Evolutionary conservation across 2,888 invertebrate genomes (phyloP).

Genomic region (Crioceris asparagi): DNA sequence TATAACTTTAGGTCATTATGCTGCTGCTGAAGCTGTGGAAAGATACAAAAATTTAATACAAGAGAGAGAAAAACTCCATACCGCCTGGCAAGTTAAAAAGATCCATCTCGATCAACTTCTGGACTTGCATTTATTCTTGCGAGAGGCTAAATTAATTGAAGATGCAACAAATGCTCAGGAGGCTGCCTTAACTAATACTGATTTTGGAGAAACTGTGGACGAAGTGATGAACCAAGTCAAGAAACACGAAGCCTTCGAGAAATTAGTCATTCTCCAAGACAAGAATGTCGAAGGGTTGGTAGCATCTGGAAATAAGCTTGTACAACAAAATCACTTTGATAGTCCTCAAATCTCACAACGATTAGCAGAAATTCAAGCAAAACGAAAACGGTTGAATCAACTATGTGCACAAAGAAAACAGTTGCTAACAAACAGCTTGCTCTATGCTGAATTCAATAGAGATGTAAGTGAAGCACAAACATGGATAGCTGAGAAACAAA

Average conservation of each 20-base stretch:
- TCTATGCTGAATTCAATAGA: conserved; percentile 83
- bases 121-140: conserved; percentile 86
- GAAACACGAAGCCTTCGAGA: conserved; percentile 92
- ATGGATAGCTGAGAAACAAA: conserved; percentile 88
- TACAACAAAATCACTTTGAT: conserved; percentile 87
- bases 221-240: conserved; percentile 83
- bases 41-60: conserved; percentile 66
- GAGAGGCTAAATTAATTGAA: conserved; percentile 88
- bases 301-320: conserved; percentile 75
- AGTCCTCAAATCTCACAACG: conserved; percentile 66
- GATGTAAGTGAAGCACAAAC: conserved; percentile 84
- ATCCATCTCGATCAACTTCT: conserved; percentile 82
- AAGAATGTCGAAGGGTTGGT: conserved; percentile 75
- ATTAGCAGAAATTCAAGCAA: conserved; percentile 61
- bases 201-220: conserved; percentile 71
- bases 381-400: conserved; percentile 57
- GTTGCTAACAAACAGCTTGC: conserved; percentile 63
- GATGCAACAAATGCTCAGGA: conserved; percentile 83
- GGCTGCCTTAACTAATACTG: conserved; percentile 54
- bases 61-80: conserved; percentile 67
- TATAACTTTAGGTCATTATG: conserved; percentile 60
- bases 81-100: conserved; percentile 82
- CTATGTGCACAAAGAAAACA: conserved; percentile 55
- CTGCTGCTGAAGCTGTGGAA: conserved; percentile 66
- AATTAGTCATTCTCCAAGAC: conserved; percentile 76